Base-by-base conservation (phyloP, 2,888 invertebrate genomes). In the Rotaria magnacalcarata region DNA sequence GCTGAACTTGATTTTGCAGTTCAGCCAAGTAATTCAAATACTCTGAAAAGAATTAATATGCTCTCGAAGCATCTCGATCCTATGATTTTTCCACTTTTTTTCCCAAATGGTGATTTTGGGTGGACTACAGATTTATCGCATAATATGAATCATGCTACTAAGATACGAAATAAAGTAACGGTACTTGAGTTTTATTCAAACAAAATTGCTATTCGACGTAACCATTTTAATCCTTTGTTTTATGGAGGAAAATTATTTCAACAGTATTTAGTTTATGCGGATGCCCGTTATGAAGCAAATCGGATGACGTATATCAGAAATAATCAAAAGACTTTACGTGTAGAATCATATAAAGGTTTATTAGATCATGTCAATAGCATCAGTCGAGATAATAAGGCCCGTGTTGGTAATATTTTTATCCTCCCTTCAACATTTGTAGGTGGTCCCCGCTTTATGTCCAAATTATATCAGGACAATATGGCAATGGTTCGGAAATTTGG, bases 381-480 rank as follows among this genome's bases (percentile, higher is more conserved):
- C 85, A 88, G 89, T 1, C 86, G 87, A n/a, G 52, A 84, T 8
- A 41, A n/a, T 7, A 75, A 74, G 5, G 84, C 52, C 8, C 50
- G 50, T 52, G 14, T 87, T 84, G 89, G 89, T n/a, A 87, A 47
- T 19, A 56, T 87, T 21, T 85, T 88, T 14, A 87, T 89, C 21
- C 87, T 91, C 8, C 90, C 90, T 11, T 84, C 87, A 43, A 34
- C 85, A 10, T 91, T 90, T 87, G 87, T 87, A 27, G 90, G 90
- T 16, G 88, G 89, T 52, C 90, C 90, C 10, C 88, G 91, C 41
- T 88, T 89, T 87, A 90, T 91, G 90, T 87, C 89, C 54, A 89
- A 91, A 88, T 88, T 89, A 56, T 90, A 89, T 88, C 90, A 92
- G 87, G 91, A 91, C 89, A 90, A 90, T 0, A 91, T 92, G 91